Base-by-base conservation (phyloP, 2,797 vertebrate species). In the Acipenser transmontanus region DNA sequence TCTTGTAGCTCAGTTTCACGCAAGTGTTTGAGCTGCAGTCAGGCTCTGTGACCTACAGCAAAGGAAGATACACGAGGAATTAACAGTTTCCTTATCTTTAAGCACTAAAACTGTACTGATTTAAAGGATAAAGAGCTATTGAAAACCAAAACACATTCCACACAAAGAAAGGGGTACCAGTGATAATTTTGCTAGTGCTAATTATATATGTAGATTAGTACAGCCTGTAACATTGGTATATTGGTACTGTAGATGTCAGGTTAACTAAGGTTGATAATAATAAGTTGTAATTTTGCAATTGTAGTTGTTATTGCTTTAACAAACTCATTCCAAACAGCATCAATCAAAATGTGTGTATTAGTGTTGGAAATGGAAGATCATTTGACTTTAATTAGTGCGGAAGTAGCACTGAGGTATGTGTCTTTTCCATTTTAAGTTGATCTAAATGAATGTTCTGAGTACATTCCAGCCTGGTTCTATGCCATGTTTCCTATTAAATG, bases 351-450 rank as follows among this genome's bases (percentile, higher is more conserved):
- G 34, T 34, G 34, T 34, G 34, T 47, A 12, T 49, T 47, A 50
- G 47, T 72, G 66, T 63, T 68, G 63, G 50, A 64, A 6, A 17
- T 59, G 69, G 66, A 73, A 48, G 66, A 73, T 78, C 72, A 70
- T 77, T 81, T 83, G 80, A 70, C 76, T 82, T 75, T 84, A 75
- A 82, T 81, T 76, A 71, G 69, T 76, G 63, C 77, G 71, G 77
- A 81, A 78, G 77, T 75, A 81, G 77, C 75, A 76, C 75, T 65
- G 67, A 77, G 75, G 71, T 75, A 77, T 76, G 74, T 65, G 72
- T 68, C 76, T 75, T 67, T 73, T 80, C 63, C 66, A 49, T 67
- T 80, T 74, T 71, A 68, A 72, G 70, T 66, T 77, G 76, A 78
- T 81, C 77, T 76, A 78, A 77, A 78, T 75, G 70, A 74, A 69